phyloP scores from a whole-genome alignment of 1,140 invertebrate genomes.

The Aphaenogaster floridana region DNA sequence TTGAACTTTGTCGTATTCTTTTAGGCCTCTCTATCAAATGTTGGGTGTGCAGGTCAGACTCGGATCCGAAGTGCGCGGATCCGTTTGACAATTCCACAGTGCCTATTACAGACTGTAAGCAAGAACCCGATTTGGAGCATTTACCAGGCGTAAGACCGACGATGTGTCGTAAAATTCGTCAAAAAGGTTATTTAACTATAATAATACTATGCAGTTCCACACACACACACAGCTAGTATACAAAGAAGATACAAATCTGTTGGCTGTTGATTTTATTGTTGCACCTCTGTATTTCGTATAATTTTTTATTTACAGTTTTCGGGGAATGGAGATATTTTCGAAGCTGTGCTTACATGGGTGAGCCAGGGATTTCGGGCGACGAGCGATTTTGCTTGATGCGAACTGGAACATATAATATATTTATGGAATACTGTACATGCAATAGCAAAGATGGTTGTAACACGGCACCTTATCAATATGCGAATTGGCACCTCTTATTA shows the following conservation, averaged over 20 bases:
- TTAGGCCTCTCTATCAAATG: conserved; percentile 93
- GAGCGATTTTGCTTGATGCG: conserved; percentile 96
- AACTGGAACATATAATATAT: conserved; percentile 97
- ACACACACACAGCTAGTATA: neutral
- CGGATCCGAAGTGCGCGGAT: conserved; percentile 96
- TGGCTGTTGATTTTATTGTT: neutral
- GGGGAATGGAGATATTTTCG: conserved; percentile 96
- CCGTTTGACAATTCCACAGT: conserved; percentile 97
- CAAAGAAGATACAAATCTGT: conserved; percentile 7
- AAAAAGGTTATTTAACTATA: conserved; percentile 91
- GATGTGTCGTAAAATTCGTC: conserved; percentile 97
- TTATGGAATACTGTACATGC: conserved; percentile 97
- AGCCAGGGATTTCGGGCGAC: conserved; percentile 95
- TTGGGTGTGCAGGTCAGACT: conserved; percentile 96
- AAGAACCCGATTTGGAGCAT: conserved; percentile 89
- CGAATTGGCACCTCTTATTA: conserved; percentile 61
- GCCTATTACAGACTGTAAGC: conserved; percentile 94
- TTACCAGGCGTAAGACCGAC: conserved; percentile 91
- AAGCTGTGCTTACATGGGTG: conserved; percentile 95
- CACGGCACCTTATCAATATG: conserved; percentile 82
- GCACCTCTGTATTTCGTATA: conserved; percentile 56
- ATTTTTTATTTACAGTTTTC: conserved; percentile 89
- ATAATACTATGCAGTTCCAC: neutral
- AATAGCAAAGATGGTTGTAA: conserved; percentile 97
- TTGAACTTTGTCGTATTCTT: conserved; percentile 54